These are phyloP conservation scores for Sinella curviseta DNA, from an alignment of 1,140 invertebrate species.

Conservation along the genomic window DNA sequence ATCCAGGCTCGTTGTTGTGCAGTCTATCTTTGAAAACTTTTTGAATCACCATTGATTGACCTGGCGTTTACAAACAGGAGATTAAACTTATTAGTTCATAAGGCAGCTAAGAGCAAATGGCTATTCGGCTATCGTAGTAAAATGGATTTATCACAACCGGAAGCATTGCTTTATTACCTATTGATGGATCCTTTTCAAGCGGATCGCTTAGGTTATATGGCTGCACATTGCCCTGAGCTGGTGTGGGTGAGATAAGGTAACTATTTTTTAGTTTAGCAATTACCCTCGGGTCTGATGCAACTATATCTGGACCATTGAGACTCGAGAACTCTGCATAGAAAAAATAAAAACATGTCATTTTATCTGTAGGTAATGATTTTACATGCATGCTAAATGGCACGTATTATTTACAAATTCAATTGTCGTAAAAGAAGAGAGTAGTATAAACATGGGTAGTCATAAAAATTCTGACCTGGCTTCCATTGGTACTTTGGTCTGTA, in stretches of 20 bases:
- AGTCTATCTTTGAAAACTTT: conserved; percentile 55
- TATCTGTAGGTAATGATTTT: no score
- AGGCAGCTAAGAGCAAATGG: conserved; percentile 53
- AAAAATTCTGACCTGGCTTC: background rate
- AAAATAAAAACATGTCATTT: background rate
- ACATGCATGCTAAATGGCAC: no score
- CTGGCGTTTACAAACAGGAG: conserved; percentile 19
- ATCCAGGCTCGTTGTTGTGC: conserved; percentile 54
- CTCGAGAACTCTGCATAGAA: background rate
- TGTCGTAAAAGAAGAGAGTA: background rate
- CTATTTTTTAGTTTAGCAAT: conserved; percentile 45
- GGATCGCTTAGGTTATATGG: conserved; percentile 45
- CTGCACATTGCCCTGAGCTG: conserved; percentile 42
- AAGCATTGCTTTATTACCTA: conserved; percentile 52
- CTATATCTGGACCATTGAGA: conserved; percentile 45
- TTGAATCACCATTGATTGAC: conserved; percentile 16
- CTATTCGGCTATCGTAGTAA: conserved; percentile 52
- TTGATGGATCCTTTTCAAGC: conserved; percentile 55
- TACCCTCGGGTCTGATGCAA: conserved; percentile 48
- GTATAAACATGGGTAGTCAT: background rate
- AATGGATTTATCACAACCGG: no score
- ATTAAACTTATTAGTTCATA: conserved; percentile 2
- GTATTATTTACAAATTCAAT: no score
- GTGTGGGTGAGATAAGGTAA: conserved; percentile 50
- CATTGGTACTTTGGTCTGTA: conserved; percentile 35